phyloP scores from a whole-genome alignment of 2,888 invertebrate genomes.

The Erebia aethiops region DNA sequence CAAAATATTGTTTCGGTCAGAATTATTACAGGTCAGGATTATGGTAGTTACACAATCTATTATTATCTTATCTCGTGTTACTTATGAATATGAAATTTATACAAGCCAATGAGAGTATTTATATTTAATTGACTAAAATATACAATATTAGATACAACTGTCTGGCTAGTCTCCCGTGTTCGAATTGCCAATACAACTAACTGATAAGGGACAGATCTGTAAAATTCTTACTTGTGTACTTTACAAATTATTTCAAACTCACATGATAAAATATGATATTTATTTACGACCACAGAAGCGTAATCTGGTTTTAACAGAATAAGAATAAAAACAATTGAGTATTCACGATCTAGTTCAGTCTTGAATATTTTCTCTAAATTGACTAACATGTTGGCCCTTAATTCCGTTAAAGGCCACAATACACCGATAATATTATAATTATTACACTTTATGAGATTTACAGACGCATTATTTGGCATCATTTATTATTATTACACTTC shows the following conservation, averaged over 20 bases:
- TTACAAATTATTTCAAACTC: background rate
- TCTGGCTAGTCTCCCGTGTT: slow-evolving; percentile 11
- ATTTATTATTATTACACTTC: slow-evolving; percentile 11
- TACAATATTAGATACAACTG: slow-evolving; percentile 19
- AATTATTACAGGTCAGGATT: background rate
- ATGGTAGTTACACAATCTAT: slow-evolving; percentile 10
- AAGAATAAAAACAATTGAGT: slow-evolving; percentile 38
- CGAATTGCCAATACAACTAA: background rate
- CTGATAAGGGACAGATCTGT: background rate
- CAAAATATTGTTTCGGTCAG: background rate
- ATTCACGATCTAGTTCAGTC: slow-evolving; percentile 70
- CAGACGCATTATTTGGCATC: slow-evolving; percentile 13
- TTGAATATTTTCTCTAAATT: slow-evolving; percentile 74
- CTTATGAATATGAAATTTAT: slow-evolving; percentile 24
- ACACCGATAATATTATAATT: slow-evolving; percentile 25
- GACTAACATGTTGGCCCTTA: slow-evolving; percentile 66
- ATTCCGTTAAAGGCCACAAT: slow-evolving; percentile 40
- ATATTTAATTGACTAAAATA: slow-evolving; percentile 32
- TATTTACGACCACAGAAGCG: background rate
- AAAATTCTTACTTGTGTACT: slow-evolving; percentile 5
- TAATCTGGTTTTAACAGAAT: slow-evolving; percentile 15
- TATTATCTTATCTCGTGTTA: slow-evolving; percentile 2
- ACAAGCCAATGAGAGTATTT: slow-evolving; percentile 30
- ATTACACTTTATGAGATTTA: slow-evolving; percentile 27
- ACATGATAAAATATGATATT: background rate